phyloP scores from a whole-genome alignment of 30 jellyfish, hydroid and myxozoan species.

The Rhopilema esculentum region DNA sequence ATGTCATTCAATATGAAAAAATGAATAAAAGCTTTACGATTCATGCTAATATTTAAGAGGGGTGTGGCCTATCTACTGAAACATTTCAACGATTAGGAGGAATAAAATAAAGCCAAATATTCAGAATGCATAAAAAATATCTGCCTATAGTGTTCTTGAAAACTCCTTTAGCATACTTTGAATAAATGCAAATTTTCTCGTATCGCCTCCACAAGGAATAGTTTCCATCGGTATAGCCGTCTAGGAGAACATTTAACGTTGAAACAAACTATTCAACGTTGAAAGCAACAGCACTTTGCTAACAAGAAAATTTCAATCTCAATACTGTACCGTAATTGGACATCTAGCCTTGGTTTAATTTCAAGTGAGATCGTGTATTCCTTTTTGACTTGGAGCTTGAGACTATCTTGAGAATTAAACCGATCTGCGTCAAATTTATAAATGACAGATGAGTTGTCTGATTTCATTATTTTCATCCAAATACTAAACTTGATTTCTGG shows the following conservation, averaged over 20 bases:
- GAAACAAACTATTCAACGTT: neutral
- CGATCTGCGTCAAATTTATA: conserved; percentile 83
- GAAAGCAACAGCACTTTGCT: neutral
- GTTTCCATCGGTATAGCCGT: too few species aligned
- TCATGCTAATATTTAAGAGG: too few species aligned
- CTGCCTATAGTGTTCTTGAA: too few species aligned
- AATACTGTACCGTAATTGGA: conserved; percentile 57
- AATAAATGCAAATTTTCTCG: too few species aligned
- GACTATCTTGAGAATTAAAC: conserved; percentile 49
- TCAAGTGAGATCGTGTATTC: conserved; percentile 66
- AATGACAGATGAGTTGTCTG: conserved; percentile 58
- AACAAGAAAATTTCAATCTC: neutral
- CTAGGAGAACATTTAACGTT: too few species aligned
- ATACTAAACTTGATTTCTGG: conserved; percentile 25
- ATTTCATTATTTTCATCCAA: conserved; percentile 28
- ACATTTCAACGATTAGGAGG: too few species aligned
- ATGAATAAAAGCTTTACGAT: too few species aligned
- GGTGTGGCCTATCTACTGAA: too few species aligned
- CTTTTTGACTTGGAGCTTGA: conserved; percentile 60
- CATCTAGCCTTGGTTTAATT: conserved; percentile 61
- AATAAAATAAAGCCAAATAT: too few species aligned
- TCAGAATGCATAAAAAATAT: too few species aligned
- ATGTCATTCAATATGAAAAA: too few species aligned
- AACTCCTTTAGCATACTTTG: too few species aligned
- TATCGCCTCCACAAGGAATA: neutral